Evolutionary conservation across 2,888 invertebrate species (phyloP), one percentile per base, ranked within the genome.

Genomic region (Microctonus brassicae): DNA sequence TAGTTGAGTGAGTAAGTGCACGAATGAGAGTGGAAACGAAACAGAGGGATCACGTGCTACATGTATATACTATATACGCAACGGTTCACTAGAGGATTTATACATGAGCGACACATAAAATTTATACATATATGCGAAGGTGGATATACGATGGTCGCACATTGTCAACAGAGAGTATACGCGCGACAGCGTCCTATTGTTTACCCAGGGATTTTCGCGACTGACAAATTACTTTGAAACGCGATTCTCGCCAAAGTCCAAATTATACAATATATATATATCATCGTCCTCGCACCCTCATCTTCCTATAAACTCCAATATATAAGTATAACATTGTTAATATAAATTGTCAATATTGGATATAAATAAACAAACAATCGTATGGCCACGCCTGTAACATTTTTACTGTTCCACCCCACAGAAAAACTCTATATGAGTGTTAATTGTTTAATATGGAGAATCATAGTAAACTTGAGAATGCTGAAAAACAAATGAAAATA

Each of bases 221-320:
- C 72, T 73, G 77, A 75, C 75, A 76, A 75, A 78, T 78, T 67
- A 73, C 75, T 74, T 77, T 72, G 77, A 73, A 36, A 36, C 36
- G 36, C 36, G 36, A 36, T 36, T 36, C 36, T 36, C 36, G 36
- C 7, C 7, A 7, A 33, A 33, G 36, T 36, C 7, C n/a, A n/a
- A n/a, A n/a, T n/a, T n/a, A n/a, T 36, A 11, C 36, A 11, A 36
- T n/a, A 36, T 36, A 36, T 36, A n/a, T n/a, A 11, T 36, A 36
- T 11, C 10, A 36, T 11, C 7, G 11, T 36, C 36, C 36, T 11
- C 2, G 11, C 36, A 7, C 2, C 11, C 7, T 36, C n/a, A n/a
- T n/a, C 10, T 36, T 36, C 11, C 7, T 11, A 2, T 10, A 11
- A 2, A 74, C 74, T 70, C 72, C 65, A 72, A 73, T 68, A 73